Conservation (phyloP, 64 coral and sea anemone species). For the Platygyra sinensis region DNA sequence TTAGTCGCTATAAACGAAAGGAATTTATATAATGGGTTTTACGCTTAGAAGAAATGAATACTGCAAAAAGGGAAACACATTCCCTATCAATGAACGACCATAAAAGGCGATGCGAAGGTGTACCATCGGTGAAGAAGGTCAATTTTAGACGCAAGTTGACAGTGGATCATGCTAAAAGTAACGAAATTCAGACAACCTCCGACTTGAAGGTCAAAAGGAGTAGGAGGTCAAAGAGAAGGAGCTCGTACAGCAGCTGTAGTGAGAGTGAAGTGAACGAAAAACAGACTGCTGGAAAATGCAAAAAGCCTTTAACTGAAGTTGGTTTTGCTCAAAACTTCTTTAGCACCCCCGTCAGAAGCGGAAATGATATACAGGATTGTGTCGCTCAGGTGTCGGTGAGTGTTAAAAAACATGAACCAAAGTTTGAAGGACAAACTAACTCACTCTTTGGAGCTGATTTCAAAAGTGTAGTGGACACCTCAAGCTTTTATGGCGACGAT, state of each 20-base stretch:
- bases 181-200: not conserved
- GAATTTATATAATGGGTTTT: constrained; percentile 6
- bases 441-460: not conserved
- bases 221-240: constrained; percentile 11
- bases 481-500: constrained; percentile 35
- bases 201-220: not conserved
- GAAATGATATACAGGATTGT: not conserved
- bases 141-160: not conserved
- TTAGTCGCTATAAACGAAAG: not conserved
- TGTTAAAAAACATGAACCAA: not conserved
- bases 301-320: not conserved
- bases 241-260: not conserved
- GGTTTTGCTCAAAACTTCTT: not conserved
- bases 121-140: not conserved
- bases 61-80: constrained; percentile 13
- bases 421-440: not conserved
- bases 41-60: constrained; percentile 3
- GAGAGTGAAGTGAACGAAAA: not conserved
- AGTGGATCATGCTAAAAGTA: not conserved
- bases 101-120: constrained; percentile 18
- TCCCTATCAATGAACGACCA: not conserved
- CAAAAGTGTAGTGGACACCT: not conserved
- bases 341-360: not conserved
- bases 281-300: not conserved
- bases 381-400: not conserved